These are phyloP conservation scores for Ganaspis sp. DNA, from an alignment of 1,140 invertebrate species.

Conservation along the genomic window DNA sequence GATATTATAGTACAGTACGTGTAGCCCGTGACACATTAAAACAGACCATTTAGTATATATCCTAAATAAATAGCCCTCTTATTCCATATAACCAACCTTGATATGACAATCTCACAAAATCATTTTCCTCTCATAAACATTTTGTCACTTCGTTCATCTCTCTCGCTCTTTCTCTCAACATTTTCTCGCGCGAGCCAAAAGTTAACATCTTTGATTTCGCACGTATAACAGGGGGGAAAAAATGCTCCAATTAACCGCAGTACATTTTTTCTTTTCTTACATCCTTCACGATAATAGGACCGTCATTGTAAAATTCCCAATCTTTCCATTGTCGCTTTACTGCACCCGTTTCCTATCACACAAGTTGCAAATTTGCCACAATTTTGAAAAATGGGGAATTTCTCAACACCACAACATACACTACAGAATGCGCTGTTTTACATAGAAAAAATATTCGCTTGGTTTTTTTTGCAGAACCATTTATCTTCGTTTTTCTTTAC, in stretches of 20 bases:
- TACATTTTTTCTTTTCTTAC: neutral
- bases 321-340: neutral
- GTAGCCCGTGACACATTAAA: conserved; percentile 77
- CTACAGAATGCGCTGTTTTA: conserved; percentile 58
- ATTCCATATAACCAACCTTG: conserved; percentile 74
- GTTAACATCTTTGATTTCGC: conserved; percentile 70
- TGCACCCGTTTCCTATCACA: too few relatives aligned
- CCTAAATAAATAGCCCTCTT: conserved; percentile 76
- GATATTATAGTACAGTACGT: conserved; percentile 76
- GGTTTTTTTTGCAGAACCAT: conserved; percentile 50
- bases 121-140: conserved; percentile 37
- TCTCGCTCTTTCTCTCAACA: conserved; percentile 51
- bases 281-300: conserved; percentile 40
- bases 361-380: too few relatives aligned
- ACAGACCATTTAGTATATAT: conserved; percentile 76
- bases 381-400: conserved; percentile 12
- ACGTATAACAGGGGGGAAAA: conserved; percentile 65
- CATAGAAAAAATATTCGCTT: conserved; percentile 73
- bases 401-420: conserved; percentile 22
- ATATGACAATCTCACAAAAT: conserved; percentile 73
- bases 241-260: conserved; percentile 56
- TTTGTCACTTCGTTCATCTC: conserved; percentile 34
- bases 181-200: conserved; percentile 66
- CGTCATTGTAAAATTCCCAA: conserved; percentile 28
- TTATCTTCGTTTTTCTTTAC: conserved; percentile 49